phyloP scores from a whole-genome alignment of 2,797 vertebrate genomes.

The Glossophaga mutica region DNA sequence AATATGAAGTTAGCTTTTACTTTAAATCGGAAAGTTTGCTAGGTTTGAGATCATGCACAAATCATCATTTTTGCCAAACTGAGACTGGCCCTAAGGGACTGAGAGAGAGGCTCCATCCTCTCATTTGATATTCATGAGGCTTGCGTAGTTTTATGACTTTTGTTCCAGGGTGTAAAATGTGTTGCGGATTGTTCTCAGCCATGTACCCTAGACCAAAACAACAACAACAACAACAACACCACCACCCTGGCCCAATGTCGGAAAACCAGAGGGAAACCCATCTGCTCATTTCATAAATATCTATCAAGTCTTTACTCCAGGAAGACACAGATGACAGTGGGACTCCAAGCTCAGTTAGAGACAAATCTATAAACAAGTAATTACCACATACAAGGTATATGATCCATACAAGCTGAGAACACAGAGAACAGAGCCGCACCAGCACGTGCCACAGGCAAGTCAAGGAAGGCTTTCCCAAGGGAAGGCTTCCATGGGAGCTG shows the following conservation, averaged over 20 bases:
- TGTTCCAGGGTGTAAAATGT: neutral
- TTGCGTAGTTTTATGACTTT: neutral
- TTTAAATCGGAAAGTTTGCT: slow-evolving; percentile 54
- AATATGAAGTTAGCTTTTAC: slow-evolving; percentile 66
- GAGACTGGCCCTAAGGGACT: neutral
- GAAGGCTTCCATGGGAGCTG: neutral
- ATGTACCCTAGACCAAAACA: neutral
- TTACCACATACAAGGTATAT: neutral
- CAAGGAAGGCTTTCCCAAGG: neutral
- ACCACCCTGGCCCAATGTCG: neutral
- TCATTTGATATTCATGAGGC: neutral
- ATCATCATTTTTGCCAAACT: slow-evolving; percentile 53
- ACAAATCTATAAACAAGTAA: neutral
- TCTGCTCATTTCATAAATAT: neutral
- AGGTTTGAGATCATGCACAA: slow-evolving; percentile 59
- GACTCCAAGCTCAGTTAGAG: neutral
- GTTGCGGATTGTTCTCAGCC: neutral
- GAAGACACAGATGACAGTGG: neutral
- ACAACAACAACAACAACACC: no score
- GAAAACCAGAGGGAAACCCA: neutral
- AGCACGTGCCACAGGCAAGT: neutral
- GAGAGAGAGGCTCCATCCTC: neutral
- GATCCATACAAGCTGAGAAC: neutral
- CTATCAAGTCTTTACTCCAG: neutral
- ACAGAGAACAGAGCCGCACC: neutral